Conservation (phyloP, 2,888 invertebrate genomes). For the Ephialtes manifestator region DNA sequence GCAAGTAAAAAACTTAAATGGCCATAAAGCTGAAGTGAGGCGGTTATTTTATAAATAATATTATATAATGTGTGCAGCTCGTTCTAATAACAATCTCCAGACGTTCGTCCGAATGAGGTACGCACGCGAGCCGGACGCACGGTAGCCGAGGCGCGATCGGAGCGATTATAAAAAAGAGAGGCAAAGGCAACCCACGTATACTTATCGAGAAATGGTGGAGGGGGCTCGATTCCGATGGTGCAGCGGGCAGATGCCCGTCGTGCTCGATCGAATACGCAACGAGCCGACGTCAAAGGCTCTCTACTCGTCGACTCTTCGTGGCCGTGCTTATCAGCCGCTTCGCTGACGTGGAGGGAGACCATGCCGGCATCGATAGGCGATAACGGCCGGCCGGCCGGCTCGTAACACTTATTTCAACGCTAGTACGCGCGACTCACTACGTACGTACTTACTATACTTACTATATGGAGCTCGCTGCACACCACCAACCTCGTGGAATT, state of each 20-base stretch:
- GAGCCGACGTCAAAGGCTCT: slow-evolving; percentile 69
- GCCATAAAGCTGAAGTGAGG: not conserved
- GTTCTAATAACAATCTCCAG: slow-evolving; percentile 55
- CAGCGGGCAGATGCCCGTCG: slow-evolving; percentile 56
- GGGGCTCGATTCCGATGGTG: slow-evolving; percentile 54
- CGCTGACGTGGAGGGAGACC: slow-evolving; percentile 40
- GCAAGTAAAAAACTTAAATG: not conserved
- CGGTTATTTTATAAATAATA: slow-evolving; percentile 25
- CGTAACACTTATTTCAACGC: slow-evolving; percentile 39
- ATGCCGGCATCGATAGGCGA: slow-evolving; percentile 50
- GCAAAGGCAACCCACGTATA: slow-evolving; percentile 48
- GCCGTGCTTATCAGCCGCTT: slow-evolving; percentile 59
- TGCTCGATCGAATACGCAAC: slow-evolving; percentile 68
- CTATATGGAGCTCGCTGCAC: not conserved
- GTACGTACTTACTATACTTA: slow-evolving; percentile 11
- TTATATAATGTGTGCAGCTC: slow-evolving; percentile 33
- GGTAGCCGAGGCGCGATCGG: slow-evolving; percentile 55
- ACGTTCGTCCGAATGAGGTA: slow-evolving; percentile 62
- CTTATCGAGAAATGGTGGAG: slow-evolving; percentile 22
- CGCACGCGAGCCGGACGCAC: slow-evolving; percentile 60
- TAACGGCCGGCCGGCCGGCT: slow-evolving; percentile 34
- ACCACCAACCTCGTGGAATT: not conserved
- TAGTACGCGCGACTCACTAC: not conserved
- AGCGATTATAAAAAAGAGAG: slow-evolving; percentile 52
- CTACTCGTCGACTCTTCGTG: slow-evolving; percentile 52